Evolutionary conservation across 2,888 invertebrate genomes (phyloP).

Genomic region (Chrysolina oricalcia): DNA sequence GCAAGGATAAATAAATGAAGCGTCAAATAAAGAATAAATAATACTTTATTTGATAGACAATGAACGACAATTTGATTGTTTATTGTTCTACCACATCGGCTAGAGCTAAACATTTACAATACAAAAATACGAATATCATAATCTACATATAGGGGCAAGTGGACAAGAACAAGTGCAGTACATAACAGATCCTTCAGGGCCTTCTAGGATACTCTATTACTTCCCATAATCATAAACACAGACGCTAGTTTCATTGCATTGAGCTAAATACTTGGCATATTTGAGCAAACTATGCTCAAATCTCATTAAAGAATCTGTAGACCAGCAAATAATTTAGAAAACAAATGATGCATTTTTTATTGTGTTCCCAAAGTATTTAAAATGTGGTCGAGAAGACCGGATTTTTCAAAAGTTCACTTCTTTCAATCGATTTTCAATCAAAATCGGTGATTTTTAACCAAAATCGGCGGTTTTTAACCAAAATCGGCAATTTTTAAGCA

Average conservation of each 20-base stretch:
- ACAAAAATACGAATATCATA: constrained; percentile 5
- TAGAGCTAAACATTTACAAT: constrained; percentile 7
- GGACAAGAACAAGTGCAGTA: constrained; percentile 18
- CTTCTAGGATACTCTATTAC: neutral
- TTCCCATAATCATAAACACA: neutral
- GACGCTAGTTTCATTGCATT: neutral
- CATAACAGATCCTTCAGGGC: constrained; percentile 17
- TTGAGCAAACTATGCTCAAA: constrained; percentile 2
- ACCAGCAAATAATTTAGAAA: no score
- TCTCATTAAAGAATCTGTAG: neutral
- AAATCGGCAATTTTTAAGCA: no score
- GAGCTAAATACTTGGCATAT: constrained; percentile 23
- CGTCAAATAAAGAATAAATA: constrained; percentile 1
- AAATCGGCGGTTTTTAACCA: no score
- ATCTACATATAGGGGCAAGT: constrained; percentile 9
- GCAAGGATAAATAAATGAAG: neutral
- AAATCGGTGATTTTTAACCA: no score
- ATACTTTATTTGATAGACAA: constrained; percentile 13
- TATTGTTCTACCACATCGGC: neutral
- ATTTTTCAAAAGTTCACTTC: no score
- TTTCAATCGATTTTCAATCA: no score
- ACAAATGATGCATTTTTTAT: no score
- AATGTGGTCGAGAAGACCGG: no score
- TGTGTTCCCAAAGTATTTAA: no score
- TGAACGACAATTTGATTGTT: constrained; percentile 16